These are phyloP conservation scores for Brenthis ino DNA, from an alignment of 2,888 invertebrate genomes.

Conservation along the genomic window DNA sequence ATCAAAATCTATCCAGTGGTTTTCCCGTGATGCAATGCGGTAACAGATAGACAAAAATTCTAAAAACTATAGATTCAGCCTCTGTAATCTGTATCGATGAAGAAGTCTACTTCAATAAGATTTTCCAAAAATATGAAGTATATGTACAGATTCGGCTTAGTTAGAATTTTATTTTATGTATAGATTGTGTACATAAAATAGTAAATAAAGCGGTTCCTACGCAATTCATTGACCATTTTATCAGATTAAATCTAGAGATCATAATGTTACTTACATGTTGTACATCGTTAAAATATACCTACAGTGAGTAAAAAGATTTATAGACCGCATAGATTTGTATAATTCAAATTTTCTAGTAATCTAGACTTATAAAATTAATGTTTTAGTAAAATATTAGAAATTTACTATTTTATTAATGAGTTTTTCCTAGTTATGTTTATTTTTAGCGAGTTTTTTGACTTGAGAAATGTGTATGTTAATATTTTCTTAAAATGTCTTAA, in stretches of 20 bases:
- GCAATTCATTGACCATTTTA: slow-evolving; percentile 14
- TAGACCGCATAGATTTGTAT: slow-evolving; percentile 60
- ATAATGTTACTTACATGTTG: background rate
- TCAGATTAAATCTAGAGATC: background rate
- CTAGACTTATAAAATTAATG: slow-evolving; percentile 52
- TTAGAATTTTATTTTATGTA: too few relatives aligned
- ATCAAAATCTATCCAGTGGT: too few relatives aligned
- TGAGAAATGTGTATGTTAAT: slow-evolving; percentile 44
- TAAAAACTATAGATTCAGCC: too few relatives aligned
- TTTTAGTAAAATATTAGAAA: slow-evolving; percentile 47
- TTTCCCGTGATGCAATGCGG: too few relatives aligned
- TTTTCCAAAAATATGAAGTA: too few relatives aligned
- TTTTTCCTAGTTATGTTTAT: slow-evolving; percentile 69
- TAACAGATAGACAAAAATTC: too few relatives aligned
- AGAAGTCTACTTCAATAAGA: too few relatives aligned
- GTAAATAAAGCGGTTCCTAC: slow-evolving; percentile 17
- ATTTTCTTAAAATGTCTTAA: slow-evolving; percentile 41
- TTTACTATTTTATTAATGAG: slow-evolving; percentile 46
- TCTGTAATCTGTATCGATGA: too few relatives aligned
- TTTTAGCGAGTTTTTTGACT: slow-evolving; percentile 64
- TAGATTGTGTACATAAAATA: background rate
- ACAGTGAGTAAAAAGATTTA: slow-evolving; percentile 6
- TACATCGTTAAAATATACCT: background rate
- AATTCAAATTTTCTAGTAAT: slow-evolving; percentile 59
- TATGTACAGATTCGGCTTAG: too few relatives aligned